A percentile compares a stretch with the other conserved stretches of the same genome.
phyloP scores from a whole-genome alignment of 2,888 invertebrate species.

The Hipparchia sbordonii region DNA sequence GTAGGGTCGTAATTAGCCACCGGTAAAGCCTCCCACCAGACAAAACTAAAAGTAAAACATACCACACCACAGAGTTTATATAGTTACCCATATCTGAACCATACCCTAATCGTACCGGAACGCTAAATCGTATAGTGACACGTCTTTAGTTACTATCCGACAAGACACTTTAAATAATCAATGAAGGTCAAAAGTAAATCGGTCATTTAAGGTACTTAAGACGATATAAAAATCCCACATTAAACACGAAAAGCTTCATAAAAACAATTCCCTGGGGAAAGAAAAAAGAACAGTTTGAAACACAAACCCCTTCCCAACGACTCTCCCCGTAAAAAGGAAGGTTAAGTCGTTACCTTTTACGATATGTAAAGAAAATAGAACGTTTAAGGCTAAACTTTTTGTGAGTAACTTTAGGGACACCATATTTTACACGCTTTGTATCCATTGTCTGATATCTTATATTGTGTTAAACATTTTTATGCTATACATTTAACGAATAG shows the following conservation, averaged over 20 bases:
- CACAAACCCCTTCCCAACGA: conserved; percentile 17
- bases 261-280: conserved; percentile 18
- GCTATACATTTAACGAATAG: too few relatives aligned
- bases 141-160: too few relatives aligned
- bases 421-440: conserved; percentile 6
- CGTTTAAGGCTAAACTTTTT: conserved; percentile 15
- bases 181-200: not conserved
- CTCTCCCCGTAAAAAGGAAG: conserved; percentile 18
- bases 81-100: too few relatives aligned
- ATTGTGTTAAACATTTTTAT: not conserved
- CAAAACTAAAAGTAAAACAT: too few relatives aligned
- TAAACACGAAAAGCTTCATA: not conserved
- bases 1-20: too few relatives aligned
- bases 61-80: too few relatives aligned
- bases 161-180: too few relatives aligned
- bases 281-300: conserved; percentile 14
- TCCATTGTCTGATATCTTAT: not conserved
- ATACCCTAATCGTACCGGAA: too few relatives aligned
- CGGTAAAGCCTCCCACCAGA: too few relatives aligned
- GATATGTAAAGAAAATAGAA: conserved; percentile 27
- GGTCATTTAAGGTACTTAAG: not conserved
- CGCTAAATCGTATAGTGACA: too few relatives aligned
- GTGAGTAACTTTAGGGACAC: conserved; percentile 16
- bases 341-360: conserved; percentile 25
- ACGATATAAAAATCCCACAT: not conserved